These are phyloP conservation scores for Pandemis heparana DNA, from an alignment of 2,888 invertebrate species.

Conservation along the genomic window DNA sequence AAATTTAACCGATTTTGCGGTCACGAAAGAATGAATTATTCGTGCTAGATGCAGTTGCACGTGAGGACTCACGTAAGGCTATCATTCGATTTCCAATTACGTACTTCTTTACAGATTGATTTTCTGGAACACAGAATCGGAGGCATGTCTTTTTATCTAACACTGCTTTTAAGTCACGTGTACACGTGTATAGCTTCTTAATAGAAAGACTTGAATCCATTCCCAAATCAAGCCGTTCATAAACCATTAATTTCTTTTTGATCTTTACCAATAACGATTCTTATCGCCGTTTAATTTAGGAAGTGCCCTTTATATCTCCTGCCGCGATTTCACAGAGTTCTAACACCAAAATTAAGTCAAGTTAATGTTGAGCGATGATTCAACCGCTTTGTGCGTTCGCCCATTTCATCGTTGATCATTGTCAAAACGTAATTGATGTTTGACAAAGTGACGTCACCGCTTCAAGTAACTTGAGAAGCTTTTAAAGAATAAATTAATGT, in stretches of 20 bases:
- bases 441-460: constrained; percentile 80
- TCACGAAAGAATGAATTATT: constrained; percentile 74
- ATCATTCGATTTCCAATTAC: constrained; percentile 18
- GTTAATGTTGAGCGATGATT: constrained; percentile 52
- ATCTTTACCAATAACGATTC: constrained; percentile 10
- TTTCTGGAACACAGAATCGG: constrained; percentile 6
- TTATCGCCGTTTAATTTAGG: constrained; percentile 15
- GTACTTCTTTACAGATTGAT: constrained; percentile 46
- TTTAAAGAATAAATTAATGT: constrained; percentile 78
- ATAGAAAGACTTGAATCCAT: no score
- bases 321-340: constrained; percentile 20
- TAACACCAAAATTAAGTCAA: constrained; percentile 38
- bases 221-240: not conserved
- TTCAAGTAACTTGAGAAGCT: constrained; percentile 73
- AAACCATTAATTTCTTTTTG: constrained; percentile 8
- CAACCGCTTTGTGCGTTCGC: constrained; percentile 58
- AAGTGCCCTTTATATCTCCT: constrained; percentile 24
- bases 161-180: not conserved
- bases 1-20: constrained; percentile 70
- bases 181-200: no score
- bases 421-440: constrained; percentile 80
- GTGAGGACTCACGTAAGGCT: constrained; percentile 49
- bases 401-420: constrained; percentile 77
- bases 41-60: constrained; percentile 61
- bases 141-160: not conserved